Conservation (phyloP, 1,140 invertebrate species). For the Drosophila trapezifrons region DNA sequence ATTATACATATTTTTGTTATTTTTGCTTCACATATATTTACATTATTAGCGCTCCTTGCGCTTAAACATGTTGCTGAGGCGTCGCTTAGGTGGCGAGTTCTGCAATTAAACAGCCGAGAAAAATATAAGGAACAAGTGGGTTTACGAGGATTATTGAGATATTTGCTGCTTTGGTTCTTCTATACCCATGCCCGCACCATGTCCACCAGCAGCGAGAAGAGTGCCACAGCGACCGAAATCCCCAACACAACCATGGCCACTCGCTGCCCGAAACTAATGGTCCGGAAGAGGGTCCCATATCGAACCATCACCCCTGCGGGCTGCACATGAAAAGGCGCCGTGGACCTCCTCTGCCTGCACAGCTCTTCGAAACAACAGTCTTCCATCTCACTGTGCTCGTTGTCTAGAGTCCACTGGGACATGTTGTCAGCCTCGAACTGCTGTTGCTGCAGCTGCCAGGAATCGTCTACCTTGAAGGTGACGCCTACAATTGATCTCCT, state of each 20-base stretch:
- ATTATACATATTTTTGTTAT: conserved; percentile 5
- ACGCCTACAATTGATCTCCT: conserved; percentile 3
- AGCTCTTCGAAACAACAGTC: conserved; percentile 49
- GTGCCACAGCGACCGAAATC: background rate
- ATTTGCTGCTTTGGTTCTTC: conserved; percentile 6
- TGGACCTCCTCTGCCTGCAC: conserved; percentile 50
- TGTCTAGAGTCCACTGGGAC: background rate
- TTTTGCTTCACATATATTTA: conserved; percentile 6
- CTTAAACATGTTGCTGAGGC: conserved; percentile 81
- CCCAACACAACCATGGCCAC: background rate
- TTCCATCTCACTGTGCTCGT: background rate
- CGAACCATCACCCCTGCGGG: background rate
- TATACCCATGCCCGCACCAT: background rate
- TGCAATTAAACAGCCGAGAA: conserved; percentile 50
- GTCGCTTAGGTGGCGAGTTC: conserved; percentile 79
- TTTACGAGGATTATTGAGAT: background rate
- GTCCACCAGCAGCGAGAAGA: conserved; percentile 5
- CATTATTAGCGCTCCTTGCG: conserved; percentile 60
- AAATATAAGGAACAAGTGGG: background rate
- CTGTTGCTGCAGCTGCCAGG: conserved; percentile 22
- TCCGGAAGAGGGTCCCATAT: background rate
- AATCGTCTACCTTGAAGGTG: conserved; percentile 28
- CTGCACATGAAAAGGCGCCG: conserved; percentile 60
- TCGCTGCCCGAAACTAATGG: conserved; percentile 3
- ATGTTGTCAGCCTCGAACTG: conserved; percentile 40